These are phyloP conservation scores for Nomada flava DNA, from an alignment of 2,888 invertebrate species.

Conservation along the genomic window DNA sequence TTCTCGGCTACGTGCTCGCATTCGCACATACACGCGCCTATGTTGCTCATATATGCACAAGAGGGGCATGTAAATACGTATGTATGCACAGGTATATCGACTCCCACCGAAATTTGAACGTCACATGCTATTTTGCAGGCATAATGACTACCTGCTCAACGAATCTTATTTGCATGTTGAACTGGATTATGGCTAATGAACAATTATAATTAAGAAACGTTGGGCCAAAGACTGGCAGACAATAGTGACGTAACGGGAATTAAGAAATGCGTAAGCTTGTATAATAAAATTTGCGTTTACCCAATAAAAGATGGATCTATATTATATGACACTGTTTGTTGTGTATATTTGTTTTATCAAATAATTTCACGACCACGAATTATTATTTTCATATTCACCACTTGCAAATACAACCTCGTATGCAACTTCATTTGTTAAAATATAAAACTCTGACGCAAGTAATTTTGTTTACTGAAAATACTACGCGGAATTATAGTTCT, in stretches of 20 bases:
- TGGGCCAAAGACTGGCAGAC: not conserved
- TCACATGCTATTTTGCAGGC: constrained; percentile 18
- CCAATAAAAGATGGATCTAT: not conserved
- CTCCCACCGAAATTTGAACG: constrained; percentile 50
- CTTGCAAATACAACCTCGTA: too few relatives aligned
- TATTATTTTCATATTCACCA: too few relatives aligned
- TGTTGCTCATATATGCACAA: not conserved
- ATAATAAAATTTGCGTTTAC: not conserved
- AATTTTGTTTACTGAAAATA: not conserved
- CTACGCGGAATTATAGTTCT: not conserved
- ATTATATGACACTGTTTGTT: not conserved
- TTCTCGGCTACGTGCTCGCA: constrained; percentile 36
- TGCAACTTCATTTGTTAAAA: too few relatives aligned
- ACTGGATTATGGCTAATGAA: constrained; percentile 9
- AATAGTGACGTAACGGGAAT: not conserved
- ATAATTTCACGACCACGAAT: not conserved
- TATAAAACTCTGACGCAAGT: too few relatives aligned
- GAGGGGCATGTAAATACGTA: not conserved
- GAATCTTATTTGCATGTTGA: constrained; percentile 34
- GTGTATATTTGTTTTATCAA: not conserved
- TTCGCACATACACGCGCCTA: constrained; percentile 4
- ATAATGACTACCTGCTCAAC: constrained; percentile 45
- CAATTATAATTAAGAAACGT: constrained; percentile 28
- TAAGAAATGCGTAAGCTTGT: not conserved
- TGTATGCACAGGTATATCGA: not conserved